phyloP scores from a whole-genome alignment of 1,140 invertebrate genomes.

The Drosophila novamexicana region DNA sequence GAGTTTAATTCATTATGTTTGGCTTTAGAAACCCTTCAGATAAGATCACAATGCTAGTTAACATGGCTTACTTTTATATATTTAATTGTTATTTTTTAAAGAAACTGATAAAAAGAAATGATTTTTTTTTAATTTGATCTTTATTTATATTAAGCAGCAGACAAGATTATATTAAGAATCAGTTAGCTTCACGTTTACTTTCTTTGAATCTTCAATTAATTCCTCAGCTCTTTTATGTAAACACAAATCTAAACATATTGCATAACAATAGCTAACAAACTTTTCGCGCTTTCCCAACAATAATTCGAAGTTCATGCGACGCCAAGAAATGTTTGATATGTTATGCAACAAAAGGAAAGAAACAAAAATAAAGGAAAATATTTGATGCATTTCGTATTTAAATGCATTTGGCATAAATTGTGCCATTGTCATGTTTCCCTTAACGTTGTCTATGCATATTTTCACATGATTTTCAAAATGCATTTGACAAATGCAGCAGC shows the following conservation, averaged over 20 bases:
- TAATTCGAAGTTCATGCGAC: conserved; percentile 37
- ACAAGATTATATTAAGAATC: neutral
- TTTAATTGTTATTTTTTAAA: too few species aligned
- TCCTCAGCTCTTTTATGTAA: neutral
- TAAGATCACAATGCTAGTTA: too few species aligned
- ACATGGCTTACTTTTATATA: too few species aligned
- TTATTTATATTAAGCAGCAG: too few species aligned
- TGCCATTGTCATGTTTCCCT: conserved; percentile 68
- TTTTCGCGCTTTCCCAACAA: conserved; percentile 19
- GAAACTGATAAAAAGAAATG: too few species aligned
- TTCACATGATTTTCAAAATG: conserved; percentile 58
- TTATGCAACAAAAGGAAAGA: conserved; percentile 40
- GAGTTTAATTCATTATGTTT: too few species aligned
- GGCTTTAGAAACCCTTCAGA: too few species aligned
- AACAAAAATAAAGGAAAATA: conserved; percentile 4
- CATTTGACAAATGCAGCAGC: conserved; percentile 60
- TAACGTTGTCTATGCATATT: conserved; percentile 41
- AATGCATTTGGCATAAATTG: conserved; percentile 73
- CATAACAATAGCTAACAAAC: conserved; percentile 25
- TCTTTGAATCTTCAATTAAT: neutral
- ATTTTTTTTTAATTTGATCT: too few species aligned
- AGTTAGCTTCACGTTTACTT: neutral
- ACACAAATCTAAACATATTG: conserved; percentile 2
- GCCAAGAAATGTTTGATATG: conserved; percentile 45
- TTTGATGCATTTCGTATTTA: conserved; percentile 47